A percentile compares a stretch with the other conserved stretches of the same genome.
phyloP scores from a whole-genome alignment of 2,113 vertebrate genomes.

The Pardalotus punctatus region DNA sequence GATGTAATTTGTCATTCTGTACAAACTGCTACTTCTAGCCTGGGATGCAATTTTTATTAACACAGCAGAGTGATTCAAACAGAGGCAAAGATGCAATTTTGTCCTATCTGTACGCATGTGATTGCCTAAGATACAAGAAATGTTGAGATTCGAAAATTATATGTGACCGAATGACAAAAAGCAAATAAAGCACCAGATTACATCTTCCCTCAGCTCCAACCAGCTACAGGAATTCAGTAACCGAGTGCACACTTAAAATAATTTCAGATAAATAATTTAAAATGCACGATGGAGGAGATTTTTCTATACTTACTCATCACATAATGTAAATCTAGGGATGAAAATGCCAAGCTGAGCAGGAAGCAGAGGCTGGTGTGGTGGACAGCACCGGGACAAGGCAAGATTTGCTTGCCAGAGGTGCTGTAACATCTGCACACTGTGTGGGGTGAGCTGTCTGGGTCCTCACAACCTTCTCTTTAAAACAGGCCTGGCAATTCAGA shows the following conservation, averaged over 20 bases:
- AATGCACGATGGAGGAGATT: not conserved
- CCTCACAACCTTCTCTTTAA: not conserved
- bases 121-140: not conserved
- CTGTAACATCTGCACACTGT: not conserved
- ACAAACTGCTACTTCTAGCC: not conserved
- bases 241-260: not conserved
- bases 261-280: not conserved
- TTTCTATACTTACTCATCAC: not conserved
- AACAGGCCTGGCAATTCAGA: not conserved
- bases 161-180: not conserved
- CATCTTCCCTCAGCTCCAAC: not conserved
- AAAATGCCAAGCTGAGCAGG: not conserved
- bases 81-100: not conserved
- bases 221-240: not conserved
- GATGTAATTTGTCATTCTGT: constrained; percentile 4
- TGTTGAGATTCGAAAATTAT: not conserved
- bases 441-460: not conserved
- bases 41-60: not conserved
- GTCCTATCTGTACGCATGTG: not conserved
- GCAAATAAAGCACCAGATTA: not conserved
- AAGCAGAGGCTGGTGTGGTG: not conserved
- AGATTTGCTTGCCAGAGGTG: not conserved
- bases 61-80: not conserved
- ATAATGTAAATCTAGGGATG: not conserved
- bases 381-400: not conserved